Conservation (phyloP, 92 coral and sea anemone species). For the Micromussa lordhowensis region DNA sequence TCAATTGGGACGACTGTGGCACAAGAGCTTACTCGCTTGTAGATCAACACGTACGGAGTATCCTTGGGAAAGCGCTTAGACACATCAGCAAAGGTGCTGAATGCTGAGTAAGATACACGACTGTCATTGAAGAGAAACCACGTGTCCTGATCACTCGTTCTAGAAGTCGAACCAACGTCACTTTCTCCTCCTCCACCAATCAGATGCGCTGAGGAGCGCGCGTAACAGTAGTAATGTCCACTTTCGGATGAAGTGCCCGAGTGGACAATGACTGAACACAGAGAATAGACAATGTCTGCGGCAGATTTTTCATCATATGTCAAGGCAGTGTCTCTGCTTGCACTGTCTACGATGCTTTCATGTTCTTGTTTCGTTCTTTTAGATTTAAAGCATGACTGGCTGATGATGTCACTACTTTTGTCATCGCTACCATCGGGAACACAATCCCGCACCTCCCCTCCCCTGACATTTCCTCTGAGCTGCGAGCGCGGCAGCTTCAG, state of each 20-base stretch:
- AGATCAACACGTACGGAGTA: constrained; percentile 86
- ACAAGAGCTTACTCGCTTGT: constrained; percentile 62
- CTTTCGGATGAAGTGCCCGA: constrained; percentile 98
- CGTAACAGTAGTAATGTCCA: constrained; percentile 97
- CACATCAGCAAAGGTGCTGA: constrained; percentile 76
- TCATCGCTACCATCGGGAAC: background rate
- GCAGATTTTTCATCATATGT: constrained; percentile 26
- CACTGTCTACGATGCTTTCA: background rate
- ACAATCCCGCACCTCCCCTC: background rate
- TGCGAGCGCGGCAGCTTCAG: constrained; percentile 67
- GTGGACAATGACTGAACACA: constrained; percentile 93
- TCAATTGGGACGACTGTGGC: constrained; percentile 33
- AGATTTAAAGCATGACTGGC: background rate
- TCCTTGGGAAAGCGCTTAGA: constrained; percentile 87
- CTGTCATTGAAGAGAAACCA: constrained; percentile 91
- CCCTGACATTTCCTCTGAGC: background rate
- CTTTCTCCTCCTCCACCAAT: background rate
- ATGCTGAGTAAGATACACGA: constrained; percentile 78
- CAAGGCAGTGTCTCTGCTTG: background rate
- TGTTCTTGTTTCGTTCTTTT: constrained; percentile 40
- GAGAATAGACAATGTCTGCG: constrained; percentile 69
- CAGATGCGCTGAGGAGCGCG: constrained; percentile 62
- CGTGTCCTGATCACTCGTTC: constrained; percentile 40
- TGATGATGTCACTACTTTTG: background rate
- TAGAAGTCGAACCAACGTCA: constrained; percentile 20